These are phyloP conservation scores for Epinephelus malabaricus DNA, from an alignment of 2,797 vertebrate species.

Conservation along the genomic window DNA sequence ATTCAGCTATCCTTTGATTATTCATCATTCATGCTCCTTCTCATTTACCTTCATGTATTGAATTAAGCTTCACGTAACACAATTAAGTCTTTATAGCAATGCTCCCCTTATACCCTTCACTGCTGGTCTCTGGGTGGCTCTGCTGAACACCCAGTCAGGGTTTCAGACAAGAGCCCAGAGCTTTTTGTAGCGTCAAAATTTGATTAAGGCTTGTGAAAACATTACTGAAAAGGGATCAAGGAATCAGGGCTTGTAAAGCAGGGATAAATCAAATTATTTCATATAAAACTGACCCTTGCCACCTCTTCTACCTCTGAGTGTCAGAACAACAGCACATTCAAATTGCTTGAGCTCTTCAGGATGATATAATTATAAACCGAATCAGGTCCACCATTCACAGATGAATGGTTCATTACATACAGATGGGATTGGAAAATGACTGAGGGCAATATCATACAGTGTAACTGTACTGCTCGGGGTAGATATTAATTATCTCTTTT, in stretches of 20 bases:
- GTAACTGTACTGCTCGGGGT: not conserved
- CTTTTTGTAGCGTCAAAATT: not conserved
- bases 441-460: not conserved
- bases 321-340: not conserved
- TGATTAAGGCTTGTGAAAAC: not conserved
- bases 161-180: slow-evolving; percentile 5
- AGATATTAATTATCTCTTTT: slow-evolving; percentile 25
- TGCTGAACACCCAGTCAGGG: not conserved
- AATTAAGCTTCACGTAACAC: not conserved
- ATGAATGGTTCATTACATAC: slow-evolving; percentile 33
- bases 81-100: not conserved
- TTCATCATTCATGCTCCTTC: not conserved
- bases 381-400: slow-evolving; percentile 3
- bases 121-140: not conserved
- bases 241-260: not conserved
- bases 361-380: not conserved
- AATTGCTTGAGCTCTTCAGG: not conserved
- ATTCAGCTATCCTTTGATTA: not conserved
- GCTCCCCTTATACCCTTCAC: not conserved
- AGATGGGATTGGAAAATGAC: slow-evolving; percentile 8
- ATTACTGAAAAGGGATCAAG: not conserved
- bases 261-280: not conserved
- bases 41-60: not conserved
- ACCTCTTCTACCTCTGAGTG: not conserved
- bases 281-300: not conserved